Percentiles rank a stretch among this genome's conserved stretches.
Conservation (phyloP, 1,140 invertebrate genomes). For the Halesus radiatus region DNA sequence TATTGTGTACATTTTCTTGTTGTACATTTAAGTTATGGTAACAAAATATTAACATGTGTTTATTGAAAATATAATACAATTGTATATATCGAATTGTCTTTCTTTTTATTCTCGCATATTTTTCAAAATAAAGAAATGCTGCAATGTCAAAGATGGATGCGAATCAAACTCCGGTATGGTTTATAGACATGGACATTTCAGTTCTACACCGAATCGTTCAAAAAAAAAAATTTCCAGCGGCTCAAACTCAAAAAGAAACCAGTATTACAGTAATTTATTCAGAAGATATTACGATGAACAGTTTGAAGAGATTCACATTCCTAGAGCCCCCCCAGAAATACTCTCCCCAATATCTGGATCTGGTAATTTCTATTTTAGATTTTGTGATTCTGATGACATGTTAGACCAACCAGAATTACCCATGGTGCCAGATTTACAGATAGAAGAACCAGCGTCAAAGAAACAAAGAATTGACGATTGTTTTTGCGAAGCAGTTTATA, state of each 20-base stretch:
- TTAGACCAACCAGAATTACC: neutral
- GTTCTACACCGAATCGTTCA: neutral
- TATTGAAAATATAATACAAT: slow-evolving; percentile 21
- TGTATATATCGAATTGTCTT: neutral
- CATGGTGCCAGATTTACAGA: neutral
- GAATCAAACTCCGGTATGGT: neutral
- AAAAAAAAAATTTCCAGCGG: neutral
- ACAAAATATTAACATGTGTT: slow-evolving; percentile 9
- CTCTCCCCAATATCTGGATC: neutral
- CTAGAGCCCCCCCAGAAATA: slow-evolving; percentile 41
- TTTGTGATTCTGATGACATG: neutral
- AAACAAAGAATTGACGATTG: neutral
- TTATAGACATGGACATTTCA: neutral
- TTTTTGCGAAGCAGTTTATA: neutral
- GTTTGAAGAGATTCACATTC: neutral
- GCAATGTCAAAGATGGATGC: neutral
- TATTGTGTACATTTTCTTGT: neutral
- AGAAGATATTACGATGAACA: slow-evolving; percentile 25
- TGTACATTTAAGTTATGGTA: slow-evolving; percentile 1
- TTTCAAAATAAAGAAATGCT: slow-evolving; percentile 10
- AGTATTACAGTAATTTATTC: slow-evolving; percentile 18
- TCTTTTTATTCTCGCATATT: slow-evolving; percentile 15
- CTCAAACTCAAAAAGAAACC: neutral
- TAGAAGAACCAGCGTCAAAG: slow-evolving; percentile 12
- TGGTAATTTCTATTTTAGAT: neutral